A percentile compares a stretch with the other conserved stretches of the same genome.
phyloP scores from a whole-genome alignment of 2,797 vertebrate species.

The Karalla daura region DNA sequence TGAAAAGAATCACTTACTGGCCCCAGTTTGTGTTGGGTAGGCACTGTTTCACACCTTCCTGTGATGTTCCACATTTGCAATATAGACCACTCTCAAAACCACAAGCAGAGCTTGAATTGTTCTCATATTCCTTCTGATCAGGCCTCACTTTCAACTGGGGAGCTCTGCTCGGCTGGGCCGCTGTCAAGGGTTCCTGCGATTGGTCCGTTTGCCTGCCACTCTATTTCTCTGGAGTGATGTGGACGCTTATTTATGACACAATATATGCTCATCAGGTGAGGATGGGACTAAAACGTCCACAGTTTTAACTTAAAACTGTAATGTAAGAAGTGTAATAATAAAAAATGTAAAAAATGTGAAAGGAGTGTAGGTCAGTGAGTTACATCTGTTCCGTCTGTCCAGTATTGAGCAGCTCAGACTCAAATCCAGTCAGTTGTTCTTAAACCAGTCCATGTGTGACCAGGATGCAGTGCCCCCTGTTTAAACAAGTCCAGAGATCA shows the following conservation, averaged over 20 bases:
- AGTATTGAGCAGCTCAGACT: too few species aligned
- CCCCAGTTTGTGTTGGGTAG: slow-evolving; percentile 93
- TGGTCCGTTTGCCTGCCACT: slow-evolving; percentile 94
- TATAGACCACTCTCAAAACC: not conserved
- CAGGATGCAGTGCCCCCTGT: too few species aligned
- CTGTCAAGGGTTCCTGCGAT: slow-evolving; percentile 90
- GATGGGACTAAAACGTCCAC: not conserved
- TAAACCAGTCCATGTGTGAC: too few species aligned
- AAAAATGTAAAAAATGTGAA: too few species aligned
- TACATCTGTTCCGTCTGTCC: too few species aligned
- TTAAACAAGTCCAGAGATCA: too few species aligned
- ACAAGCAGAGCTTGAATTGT: not conserved
- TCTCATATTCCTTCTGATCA: slow-evolving; percentile 48
- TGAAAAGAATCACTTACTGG: slow-evolving; percentile 98
- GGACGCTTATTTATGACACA: slow-evolving; percentile 96
- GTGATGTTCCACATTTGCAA: not conserved
- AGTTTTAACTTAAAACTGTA: not conserved
- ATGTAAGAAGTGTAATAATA: too few species aligned
- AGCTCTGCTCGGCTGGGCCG: slow-evolving; percentile 94
- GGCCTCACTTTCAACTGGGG: slow-evolving; percentile 97
- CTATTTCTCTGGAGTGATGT: slow-evolving; percentile 95
- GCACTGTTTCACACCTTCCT: not conserved
- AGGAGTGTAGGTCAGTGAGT: too few species aligned
- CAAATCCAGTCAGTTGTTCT: too few species aligned
- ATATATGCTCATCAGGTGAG: slow-evolving; percentile 98